Base-by-base conservation (phyloP, 2,888 invertebrate genomes). In the Agriopis marginaria region DNA sequence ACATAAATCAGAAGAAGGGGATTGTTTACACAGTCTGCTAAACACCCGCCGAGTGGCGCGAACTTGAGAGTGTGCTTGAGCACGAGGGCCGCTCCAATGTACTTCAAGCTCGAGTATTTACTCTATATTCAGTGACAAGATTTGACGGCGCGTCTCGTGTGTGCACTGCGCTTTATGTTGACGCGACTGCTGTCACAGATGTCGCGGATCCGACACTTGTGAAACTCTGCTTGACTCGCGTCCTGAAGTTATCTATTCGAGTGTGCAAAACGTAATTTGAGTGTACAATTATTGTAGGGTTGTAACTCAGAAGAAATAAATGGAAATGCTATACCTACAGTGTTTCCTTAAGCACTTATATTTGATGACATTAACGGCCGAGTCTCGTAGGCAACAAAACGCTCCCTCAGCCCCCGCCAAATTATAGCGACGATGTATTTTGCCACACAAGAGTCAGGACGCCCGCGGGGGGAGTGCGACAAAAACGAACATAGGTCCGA, bases 1-100 rank as follows among this genome's bases (percentile, higher is more conserved):
- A 71, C 71, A 73, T 84, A 82, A 87, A 85, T 86, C 85, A 80
- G 76, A 77, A 71, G 79, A 79, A 82, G 76, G 79, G 80, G 82
- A 80, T 81, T 90, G 88, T 92, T 91, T 90, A 86, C 87, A 84
- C 86, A 86, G 85, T 83, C 84, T 83, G 85, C 87, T 90, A 89
- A 90, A 90, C 89, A 90, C 87, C 88, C 81, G 75, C 79, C 76
- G 83, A 84, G 84, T 79, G 86, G 80, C 79, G 79, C 78, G 74
- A 78, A 70, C 77, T 83, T 66, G 79, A 86, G 85, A 80, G 77
- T 79, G 78, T 79, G 76, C 87, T 89, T 74, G 77, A 86, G 79
- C 81, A 86, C 84, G 86, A 90, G 89, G 87, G 88, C 86, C 86
- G 85, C 88, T 86, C 83, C 82, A 77, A 83, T 82, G 81, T 84